Percentiles rank a stretch among this genome's conserved stretches.
Conservation (phyloP, 2,888 invertebrate genomes). For the Strigamia maritima region DNA sequence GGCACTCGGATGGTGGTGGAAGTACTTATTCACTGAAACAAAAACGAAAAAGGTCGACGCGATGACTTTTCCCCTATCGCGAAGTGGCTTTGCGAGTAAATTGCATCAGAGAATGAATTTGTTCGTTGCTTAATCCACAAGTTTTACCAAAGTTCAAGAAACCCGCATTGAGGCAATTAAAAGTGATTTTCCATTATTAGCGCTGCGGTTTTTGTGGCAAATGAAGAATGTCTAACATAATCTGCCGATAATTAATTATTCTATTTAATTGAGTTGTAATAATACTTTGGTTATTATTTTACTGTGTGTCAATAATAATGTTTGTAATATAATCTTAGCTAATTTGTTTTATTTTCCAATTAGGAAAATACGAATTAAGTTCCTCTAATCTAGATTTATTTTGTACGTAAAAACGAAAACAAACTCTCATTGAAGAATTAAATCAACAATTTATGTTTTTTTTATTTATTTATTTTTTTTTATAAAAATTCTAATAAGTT, state of each 20-base stretch:
- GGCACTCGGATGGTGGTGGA: slow-evolving; percentile 34
- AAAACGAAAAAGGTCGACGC: background rate
- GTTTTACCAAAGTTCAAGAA: slow-evolving; percentile 5
- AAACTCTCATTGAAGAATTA: too few relatives aligned
- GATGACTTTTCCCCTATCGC: slow-evolving; percentile 26
- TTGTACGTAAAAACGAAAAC: too few relatives aligned
- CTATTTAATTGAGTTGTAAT: background rate
- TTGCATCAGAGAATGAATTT: slow-evolving; percentile 22
- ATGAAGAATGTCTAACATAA: background rate
- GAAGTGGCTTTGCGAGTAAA: background rate
- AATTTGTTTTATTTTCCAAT: too few relatives aligned
- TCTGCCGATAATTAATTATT: background rate
- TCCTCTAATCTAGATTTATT: too few relatives aligned
- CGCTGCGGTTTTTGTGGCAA: background rate
- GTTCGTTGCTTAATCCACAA: slow-evolving; percentile 30
- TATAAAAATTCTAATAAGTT: background rate
- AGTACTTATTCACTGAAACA: slow-evolving; percentile 30
- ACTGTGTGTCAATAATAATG: too few relatives aligned
- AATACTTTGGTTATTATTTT: too few relatives aligned
- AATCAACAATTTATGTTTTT: background rate
- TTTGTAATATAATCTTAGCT: too few relatives aligned
- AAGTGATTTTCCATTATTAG: slow-evolving; percentile 16
- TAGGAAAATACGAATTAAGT: too few relatives aligned
- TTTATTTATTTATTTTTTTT: background rate
- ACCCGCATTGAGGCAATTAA: slow-evolving; percentile 30